These are phyloP conservation scores for Thymelicus sylvestris DNA, from an alignment of 2,888 invertebrate genomes.

Conservation along the genomic window DNA sequence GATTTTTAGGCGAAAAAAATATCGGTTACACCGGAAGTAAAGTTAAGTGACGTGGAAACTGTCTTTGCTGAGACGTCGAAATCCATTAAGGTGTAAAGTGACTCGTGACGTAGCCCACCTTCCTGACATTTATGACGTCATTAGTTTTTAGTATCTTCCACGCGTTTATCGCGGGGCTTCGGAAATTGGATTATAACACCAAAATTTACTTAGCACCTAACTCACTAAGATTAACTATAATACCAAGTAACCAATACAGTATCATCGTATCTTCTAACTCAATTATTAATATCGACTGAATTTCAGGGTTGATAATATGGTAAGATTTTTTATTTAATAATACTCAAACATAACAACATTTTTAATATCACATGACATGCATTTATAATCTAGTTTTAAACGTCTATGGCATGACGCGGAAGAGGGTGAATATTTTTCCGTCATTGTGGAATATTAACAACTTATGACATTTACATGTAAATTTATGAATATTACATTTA, in stretches of 20 bases:
- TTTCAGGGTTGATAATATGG: too few relatives aligned
- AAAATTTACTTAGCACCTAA: slow-evolving; percentile 38
- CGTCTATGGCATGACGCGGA: not conserved
- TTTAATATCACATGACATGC: too few relatives aligned
- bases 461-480: slow-evolving; percentile 1
- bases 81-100: slow-evolving; percentile 77
- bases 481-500: not conserved
- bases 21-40: slow-evolving; percentile 80
- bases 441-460: not conserved
- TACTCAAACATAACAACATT: too few relatives aligned
- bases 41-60: slow-evolving; percentile 78
- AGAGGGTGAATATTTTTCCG: slow-evolving; percentile 9
- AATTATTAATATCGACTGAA: too few relatives aligned
- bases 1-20: slow-evolving; percentile 75
- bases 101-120: slow-evolving; percentile 58
- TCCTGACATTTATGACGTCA: slow-evolving; percentile 38
- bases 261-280: too few relatives aligned
- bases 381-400: too few relatives aligned
- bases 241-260: not conserved
- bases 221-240: not conserved
- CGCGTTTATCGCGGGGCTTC: slow-evolving; percentile 39
- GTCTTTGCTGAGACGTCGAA: slow-evolving; percentile 71
- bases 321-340: too few relatives aligned
- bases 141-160: slow-evolving; percentile 45
- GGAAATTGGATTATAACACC: slow-evolving; percentile 37